These are phyloP conservation scores for Choreutis nemorana DNA, from an alignment of 2,888 invertebrate species.

Conservation along the genomic window DNA sequence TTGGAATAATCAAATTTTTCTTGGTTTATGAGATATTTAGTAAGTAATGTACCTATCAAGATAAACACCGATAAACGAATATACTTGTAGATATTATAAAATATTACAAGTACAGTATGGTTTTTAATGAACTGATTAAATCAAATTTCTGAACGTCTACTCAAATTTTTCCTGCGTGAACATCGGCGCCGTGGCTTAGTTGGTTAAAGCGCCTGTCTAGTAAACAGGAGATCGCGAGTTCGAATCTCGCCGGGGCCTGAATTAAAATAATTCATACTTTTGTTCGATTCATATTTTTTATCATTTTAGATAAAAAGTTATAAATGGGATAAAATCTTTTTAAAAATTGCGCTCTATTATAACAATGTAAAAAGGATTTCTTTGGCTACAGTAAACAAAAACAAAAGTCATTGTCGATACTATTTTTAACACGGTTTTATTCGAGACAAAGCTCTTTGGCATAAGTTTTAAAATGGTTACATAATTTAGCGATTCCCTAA, in stretches of 20 bases:
- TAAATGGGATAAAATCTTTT: neutral
- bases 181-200: slow-evolving; percentile 55
- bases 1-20: no score
- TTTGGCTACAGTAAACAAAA: neutral
- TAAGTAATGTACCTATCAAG: no score
- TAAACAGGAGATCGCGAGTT: slow-evolving; percentile 62
- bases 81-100: no score
- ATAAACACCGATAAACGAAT: no score
- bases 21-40: no score
- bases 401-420: neutral
- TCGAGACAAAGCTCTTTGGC: neutral
- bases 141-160: no score
- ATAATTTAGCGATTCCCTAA: no score
- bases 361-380: neutral
- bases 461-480: neutral
- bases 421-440: neutral
- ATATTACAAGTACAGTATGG: no score
- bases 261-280: neutral
- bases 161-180: no score
- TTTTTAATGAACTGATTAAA: no score
- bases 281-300: neutral
- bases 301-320: neutral
- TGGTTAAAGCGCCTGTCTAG: slow-evolving; percentile 63
- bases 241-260: slow-evolving; percentile 60
- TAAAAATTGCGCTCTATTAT: no score